Percentiles rank a stretch among this genome's conserved stretches.
phyloP scores from a whole-genome alignment of 2,113 vertebrate species.

The Gavia stellata region DNA sequence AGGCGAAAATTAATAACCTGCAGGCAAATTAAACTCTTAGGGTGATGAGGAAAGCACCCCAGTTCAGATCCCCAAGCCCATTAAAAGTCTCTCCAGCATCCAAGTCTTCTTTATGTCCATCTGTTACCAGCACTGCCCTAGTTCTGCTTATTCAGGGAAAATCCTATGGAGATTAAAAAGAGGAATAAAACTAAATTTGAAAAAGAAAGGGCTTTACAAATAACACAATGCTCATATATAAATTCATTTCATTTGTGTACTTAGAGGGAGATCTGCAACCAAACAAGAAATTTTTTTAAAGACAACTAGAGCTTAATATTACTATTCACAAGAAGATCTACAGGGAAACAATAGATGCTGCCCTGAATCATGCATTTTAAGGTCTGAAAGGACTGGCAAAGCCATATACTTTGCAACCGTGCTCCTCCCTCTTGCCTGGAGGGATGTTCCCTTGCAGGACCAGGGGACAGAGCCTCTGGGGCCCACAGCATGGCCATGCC shows the following conservation, averaged over 20 bases:
- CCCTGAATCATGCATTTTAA: background rate
- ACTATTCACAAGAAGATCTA: background rate
- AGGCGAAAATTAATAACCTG: slow-evolving; percentile 59
- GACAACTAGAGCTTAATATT: background rate
- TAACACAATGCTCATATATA: background rate
- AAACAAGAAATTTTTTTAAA: background rate
- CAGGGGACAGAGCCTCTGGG: rapidly evolving
- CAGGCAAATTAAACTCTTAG: slow-evolving; percentile 44
- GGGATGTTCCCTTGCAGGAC: background rate
- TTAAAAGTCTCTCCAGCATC: background rate
- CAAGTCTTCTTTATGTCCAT: background rate
- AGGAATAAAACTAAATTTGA: slow-evolving; percentile 33
- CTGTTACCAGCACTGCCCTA: slow-evolving; percentile 36
- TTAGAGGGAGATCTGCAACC: background rate
- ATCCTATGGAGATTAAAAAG: slow-evolving; percentile 41
- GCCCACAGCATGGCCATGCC: background rate
- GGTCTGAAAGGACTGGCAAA: background rate
- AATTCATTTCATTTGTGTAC: background rate
- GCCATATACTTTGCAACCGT: background rate
- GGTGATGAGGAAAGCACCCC: slow-evolving; percentile 7
- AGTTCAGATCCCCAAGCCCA: background rate
- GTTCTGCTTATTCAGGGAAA: slow-evolving; percentile 43
- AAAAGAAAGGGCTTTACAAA: slow-evolving; percentile 12
- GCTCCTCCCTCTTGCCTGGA: background rate
- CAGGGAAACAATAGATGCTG: background rate